These are phyloP conservation scores for Choristoneura rosaceana DNA, from an alignment of 2,888 invertebrate genomes.

Conservation along the genomic window DNA sequence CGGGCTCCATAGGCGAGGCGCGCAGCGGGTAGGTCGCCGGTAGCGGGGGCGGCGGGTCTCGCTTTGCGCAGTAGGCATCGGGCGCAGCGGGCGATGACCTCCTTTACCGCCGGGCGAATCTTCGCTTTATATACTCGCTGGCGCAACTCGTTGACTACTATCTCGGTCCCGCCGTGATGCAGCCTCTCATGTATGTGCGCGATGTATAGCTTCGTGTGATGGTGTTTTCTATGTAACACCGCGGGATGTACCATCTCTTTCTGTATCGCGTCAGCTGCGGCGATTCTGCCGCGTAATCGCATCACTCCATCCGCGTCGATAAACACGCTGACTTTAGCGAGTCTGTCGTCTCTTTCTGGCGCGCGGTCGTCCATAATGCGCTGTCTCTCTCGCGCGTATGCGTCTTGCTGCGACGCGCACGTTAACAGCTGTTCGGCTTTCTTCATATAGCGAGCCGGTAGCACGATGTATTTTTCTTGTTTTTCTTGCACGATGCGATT, in stretches of 20 bases:
- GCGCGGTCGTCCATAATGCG: background rate
- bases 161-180: constrained; percentile 14
- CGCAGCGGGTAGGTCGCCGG: too few relatives aligned
- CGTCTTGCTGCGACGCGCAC: background rate
- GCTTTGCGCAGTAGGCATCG: constrained; percentile 39
- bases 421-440: background rate
- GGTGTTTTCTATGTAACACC: background rate
- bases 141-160: constrained; percentile 46
- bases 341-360: background rate
- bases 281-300: background rate
- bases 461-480: background rate
- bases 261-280: background rate
- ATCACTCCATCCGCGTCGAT: background rate
- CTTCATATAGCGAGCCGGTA: background rate
- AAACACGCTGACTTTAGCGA: background rate
- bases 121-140: constrained; percentile 47
- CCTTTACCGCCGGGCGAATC: constrained; percentile 42
- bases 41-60: constrained; percentile 36
- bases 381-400: background rate
- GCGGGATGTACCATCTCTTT: background rate
- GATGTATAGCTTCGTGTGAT: background rate
- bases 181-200: background rate
- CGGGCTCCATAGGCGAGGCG: too few relatives aligned
- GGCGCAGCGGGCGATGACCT: constrained; percentile 34
- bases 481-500: background rate